These are phyloP conservation scores for Tetramorium parvispinum DNA, from an alignment of 1,140 invertebrate genomes.

Conservation along the genomic window DNA sequence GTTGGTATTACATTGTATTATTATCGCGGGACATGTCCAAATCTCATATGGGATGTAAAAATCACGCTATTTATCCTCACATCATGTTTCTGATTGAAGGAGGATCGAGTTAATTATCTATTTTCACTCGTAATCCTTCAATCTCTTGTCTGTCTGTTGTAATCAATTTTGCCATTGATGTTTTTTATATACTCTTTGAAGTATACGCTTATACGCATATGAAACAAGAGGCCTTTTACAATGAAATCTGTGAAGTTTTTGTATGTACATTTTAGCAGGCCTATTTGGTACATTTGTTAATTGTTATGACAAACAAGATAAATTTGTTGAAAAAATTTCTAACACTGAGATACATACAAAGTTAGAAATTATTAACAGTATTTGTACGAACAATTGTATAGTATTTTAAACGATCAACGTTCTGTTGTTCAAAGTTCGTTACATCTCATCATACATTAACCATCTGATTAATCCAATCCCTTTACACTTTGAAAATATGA, in stretches of 20 bases:
- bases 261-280: conserved; percentile 60
- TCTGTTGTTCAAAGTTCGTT: conserved; percentile 33
- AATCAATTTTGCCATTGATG: conserved; percentile 53
- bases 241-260: conserved; percentile 31
- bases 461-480: conserved; percentile 49
- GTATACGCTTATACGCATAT: conserved; percentile 40
- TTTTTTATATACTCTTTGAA: conserved; percentile 15
- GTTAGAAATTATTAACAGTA: conserved; percentile 37
- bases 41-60: conserved; percentile 28
- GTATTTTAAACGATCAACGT: conserved; percentile 43
- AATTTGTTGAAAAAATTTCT: conserved; percentile 63
- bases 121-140: conserved; percentile 6
- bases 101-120: conserved; percentile 12
- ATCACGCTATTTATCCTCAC: conserved; percentile 24
- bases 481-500: conserved; percentile 56
- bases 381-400: conserved; percentile 53
- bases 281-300: conserved; percentile 64
- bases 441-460: conserved; percentile 63
- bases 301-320: conserved; percentile 61
- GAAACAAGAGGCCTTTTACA: conserved; percentile 52
- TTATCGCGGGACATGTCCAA: conserved; percentile 11
- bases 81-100: conserved; percentile 27
- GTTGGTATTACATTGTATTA: conserved; percentile 46
- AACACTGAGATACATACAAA: conserved; percentile 43
- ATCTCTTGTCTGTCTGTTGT: conserved; percentile 32